Evolutionary conservation across 2,113 vertebrate genomes (phyloP).

Genomic region (Camelus bactrianus): DNA sequence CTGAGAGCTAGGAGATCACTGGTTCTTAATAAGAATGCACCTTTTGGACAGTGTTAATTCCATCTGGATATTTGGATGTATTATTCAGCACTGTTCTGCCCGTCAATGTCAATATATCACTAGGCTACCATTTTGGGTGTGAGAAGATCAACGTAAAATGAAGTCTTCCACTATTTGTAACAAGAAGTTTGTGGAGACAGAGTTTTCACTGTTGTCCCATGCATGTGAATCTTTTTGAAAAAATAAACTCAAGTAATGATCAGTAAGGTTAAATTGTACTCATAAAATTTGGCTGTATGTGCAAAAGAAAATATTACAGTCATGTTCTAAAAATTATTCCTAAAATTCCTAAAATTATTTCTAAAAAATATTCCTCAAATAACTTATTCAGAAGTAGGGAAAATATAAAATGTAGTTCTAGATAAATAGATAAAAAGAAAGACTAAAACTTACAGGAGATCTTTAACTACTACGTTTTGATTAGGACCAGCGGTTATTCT

Average conservation of each 20-base stretch:
- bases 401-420: conserved; percentile 11
- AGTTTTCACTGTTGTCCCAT: background rate
- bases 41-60: background rate
- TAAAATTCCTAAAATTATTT: no score
- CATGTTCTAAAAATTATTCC: conserved; percentile 12
- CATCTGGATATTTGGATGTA: background rate
- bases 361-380: no score
- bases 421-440: background rate
- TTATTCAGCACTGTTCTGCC: background rate
- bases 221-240: background rate
- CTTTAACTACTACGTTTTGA: conserved; percentile 47
- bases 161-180: background rate
- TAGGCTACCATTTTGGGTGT: background rate
- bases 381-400: background rate
- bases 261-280: background rate
- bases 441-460: background rate
- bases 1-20: background rate
- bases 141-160: background rate
- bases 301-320: conserved; percentile 19
- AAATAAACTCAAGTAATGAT: background rate
- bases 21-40: background rate
- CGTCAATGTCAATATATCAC: background rate
- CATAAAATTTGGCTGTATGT: background rate
- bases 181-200: background rate
- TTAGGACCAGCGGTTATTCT: background rate